Evolutionary conservation across 2,888 invertebrate species (phyloP).

Genomic region (Hypomecis punctinalis): DNA sequence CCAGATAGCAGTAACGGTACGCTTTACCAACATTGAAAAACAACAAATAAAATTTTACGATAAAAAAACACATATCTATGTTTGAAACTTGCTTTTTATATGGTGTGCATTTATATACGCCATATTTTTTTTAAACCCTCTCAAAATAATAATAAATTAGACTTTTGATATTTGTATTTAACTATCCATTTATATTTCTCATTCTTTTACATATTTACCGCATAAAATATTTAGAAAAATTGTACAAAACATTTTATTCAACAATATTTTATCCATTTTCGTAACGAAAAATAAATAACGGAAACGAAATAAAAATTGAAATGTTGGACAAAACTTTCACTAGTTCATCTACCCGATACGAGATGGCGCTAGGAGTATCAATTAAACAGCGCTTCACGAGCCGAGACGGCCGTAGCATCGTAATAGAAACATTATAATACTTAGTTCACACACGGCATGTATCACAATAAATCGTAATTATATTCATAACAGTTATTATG

Average conservation of each 20-base stretch:
- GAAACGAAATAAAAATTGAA: no score
- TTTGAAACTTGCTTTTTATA: neutral
- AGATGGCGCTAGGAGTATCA: constrained; percentile 63
- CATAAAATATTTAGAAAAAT: neutral
- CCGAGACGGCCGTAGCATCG: constrained; percentile 8
- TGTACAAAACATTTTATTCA: neutral
- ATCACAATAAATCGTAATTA: constrained; percentile 9
- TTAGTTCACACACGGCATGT: constrained; percentile 9
- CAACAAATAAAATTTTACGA: constrained; percentile 1
- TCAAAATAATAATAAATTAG: no score
- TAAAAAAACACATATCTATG: neutral
- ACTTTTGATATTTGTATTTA: no score
- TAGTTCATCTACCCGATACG: constrained; percentile 60
- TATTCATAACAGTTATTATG: constrained; percentile 19
- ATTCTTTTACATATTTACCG: no score
- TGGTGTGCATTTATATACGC: no score
- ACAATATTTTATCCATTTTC: neutral
- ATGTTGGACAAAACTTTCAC: no score
- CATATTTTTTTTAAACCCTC: no score
- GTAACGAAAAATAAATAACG: neutral
- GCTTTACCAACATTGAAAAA: no score
- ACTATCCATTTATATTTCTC: no score
- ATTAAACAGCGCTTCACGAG: neutral
- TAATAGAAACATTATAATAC: constrained; percentile 10
- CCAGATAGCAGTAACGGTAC: constrained; percentile 46